Percentiles rank a stretch among this genome's conserved stretches.
These are phyloP conservation scores for Setipinna tenuifilis DNA, from an alignment of 2,797 vertebrate genomes.

Conservation along the genomic window DNA sequence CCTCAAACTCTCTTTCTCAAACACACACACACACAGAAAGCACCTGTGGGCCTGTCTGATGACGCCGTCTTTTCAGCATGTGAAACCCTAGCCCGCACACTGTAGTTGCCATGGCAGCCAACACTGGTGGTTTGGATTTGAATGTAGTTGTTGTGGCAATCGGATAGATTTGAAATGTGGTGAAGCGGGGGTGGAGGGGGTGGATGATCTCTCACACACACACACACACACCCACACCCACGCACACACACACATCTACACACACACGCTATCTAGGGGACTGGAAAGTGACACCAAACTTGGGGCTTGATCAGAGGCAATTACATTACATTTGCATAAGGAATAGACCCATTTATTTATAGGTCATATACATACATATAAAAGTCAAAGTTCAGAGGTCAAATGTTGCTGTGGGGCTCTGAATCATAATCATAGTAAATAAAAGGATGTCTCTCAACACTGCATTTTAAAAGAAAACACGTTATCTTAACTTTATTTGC, in stretches of 20 bases:
- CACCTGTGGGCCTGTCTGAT: not conserved
- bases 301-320: too few relatives aligned
- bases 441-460: too few relatives aligned
- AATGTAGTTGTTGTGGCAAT: constrained; percentile 56
- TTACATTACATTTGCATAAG: too few relatives aligned
- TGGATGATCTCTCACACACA: not conserved
- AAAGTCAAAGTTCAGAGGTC: too few relatives aligned
- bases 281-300: not conserved
- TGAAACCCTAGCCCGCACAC: constrained; percentile 29
- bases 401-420: too few relatives aligned
- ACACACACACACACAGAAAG: constrained; percentile 26
- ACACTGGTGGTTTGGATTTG: constrained; percentile 59
- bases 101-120: constrained; percentile 58
- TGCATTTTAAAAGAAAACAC: too few relatives aligned
- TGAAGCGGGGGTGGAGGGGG: not conserved
- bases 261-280: not conserved
- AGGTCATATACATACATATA: too few relatives aligned
- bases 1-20: not conserved
- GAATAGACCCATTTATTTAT: too few relatives aligned
- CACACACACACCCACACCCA: not conserved
- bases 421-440: too few relatives aligned
- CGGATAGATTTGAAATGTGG: constrained; percentile 45
- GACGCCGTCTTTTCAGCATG: not conserved
- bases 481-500: too few relatives aligned
- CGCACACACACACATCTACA: too few relatives aligned